Evolutionary conservation across 2,888 invertebrate genomes (phyloP).

Genomic region (Micropterix aruncella): DNA sequence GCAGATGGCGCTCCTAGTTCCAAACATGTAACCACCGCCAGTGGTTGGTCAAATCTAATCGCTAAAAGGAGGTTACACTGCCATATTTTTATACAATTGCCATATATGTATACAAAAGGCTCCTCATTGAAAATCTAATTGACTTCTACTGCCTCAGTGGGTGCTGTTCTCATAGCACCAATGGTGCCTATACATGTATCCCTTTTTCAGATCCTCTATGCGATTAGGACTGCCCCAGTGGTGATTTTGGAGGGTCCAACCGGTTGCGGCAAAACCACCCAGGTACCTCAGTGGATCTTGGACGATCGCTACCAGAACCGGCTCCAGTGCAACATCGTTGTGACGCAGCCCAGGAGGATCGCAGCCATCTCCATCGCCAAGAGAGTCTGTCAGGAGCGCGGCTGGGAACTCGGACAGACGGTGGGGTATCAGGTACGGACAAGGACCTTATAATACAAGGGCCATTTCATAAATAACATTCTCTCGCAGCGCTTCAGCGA

Average conservation of each 20-base stretch:
- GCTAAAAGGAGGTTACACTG: no score
- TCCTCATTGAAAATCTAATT: no score
- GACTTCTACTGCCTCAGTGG: no score
- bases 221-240: no score
- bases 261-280: constrained; percentile 85
- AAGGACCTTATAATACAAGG: not conserved
- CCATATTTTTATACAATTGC: no score
- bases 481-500: not conserved
- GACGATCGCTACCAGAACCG: constrained; percentile 53
- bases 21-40: no score
- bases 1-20: no score
- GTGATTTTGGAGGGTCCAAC: constrained; percentile 92
- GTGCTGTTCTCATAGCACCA: no score
- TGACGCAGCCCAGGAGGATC: constrained; percentile 88
- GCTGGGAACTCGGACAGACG: constrained; percentile 67
- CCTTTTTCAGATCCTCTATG: no score
- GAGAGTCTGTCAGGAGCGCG: constrained; percentile 70
- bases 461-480: not conserved
- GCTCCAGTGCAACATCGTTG: constrained; percentile 69
- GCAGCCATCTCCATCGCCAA: constrained; percentile 84
- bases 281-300: constrained; percentile 87
- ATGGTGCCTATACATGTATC: no score
- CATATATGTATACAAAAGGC: no score
- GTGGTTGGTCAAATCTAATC: no score
- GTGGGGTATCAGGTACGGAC: constrained; percentile 75